Conservation (phyloP, 2,113 vertebrate genomes). For the Saimiri boliviensis region DNA sequence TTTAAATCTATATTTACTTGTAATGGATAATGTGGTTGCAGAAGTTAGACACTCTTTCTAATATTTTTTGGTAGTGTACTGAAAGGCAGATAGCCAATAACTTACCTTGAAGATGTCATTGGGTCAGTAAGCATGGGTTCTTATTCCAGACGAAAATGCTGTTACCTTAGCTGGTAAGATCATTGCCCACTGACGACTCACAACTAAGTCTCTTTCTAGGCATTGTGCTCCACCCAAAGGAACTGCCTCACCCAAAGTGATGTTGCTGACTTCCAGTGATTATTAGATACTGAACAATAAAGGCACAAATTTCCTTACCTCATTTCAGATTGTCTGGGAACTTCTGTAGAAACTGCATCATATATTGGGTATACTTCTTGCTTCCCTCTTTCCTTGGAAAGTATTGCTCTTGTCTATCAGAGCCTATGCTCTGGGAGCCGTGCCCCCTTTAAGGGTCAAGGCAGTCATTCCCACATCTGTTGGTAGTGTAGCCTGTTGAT, state of each 20-base stretch:
- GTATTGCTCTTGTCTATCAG: neutral
- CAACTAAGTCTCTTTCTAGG: neutral
- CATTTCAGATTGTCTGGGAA: neutral
- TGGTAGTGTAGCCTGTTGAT: too few species aligned
- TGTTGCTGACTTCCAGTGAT: neutral
- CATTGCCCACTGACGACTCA: neutral
- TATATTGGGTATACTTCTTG: neutral
- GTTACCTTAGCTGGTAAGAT: neutral
- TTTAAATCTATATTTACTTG: slow-evolving; percentile 8
- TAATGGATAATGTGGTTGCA: neutral
- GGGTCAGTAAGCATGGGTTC: neutral
- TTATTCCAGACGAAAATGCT: neutral
- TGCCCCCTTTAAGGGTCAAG: too few species aligned
- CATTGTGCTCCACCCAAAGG: neutral
- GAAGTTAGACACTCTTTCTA: slow-evolving; percentile 20
- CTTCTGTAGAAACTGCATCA: neutral
- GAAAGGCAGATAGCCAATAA: slow-evolving; percentile 15
- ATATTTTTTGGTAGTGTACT: slow-evolving; percentile 43
- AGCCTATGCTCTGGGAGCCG: neutral
- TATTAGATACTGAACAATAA: neutral
- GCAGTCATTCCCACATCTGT: neutral
- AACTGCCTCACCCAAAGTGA: neutral
- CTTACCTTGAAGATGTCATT: slow-evolving; percentile 25
- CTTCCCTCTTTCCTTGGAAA: neutral
- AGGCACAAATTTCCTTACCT: neutral